A percentile compares a stretch with the other conserved stretches of the same genome.
Evolutionary conservation across 2,113 vertebrate genomes (phyloP).

Genomic region (Clupea harengus): DNA sequence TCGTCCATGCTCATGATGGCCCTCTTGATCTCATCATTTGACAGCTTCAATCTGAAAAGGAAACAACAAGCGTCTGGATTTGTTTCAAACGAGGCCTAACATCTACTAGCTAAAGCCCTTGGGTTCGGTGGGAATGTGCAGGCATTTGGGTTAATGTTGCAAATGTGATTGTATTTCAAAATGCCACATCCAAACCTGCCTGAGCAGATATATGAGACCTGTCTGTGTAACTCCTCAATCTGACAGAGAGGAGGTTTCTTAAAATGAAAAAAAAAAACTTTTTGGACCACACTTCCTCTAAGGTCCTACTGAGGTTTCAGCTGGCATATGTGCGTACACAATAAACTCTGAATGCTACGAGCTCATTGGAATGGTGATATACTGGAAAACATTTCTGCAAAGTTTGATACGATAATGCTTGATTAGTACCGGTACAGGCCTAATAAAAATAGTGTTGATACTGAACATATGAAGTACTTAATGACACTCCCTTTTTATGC

Average conservation of each 20-base stretch:
- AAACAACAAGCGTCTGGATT: background rate
- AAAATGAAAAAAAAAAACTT: no score
- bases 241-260: no score
- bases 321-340: no score
- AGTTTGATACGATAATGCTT: background rate
- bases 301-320: no score
- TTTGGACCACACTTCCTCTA: no score
- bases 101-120: background rate
- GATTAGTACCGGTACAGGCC: background rate
- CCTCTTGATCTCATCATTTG: conserved; percentile 92
- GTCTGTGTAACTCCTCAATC: no score
- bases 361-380: background rate
- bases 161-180: no score
- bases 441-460: background rate
- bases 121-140: no score
- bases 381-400: background rate
- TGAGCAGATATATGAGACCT: no score
- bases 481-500: background rate
- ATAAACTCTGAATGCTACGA: no score
- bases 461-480: background rate
- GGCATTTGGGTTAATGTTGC: no score
- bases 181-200: no score
- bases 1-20: conserved; percentile 96
- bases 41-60: conserved; percentile 84
- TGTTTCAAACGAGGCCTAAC: background rate